Conservation (phyloP, 1,140 invertebrate genomes). For the Cotesia typhae region DNA sequence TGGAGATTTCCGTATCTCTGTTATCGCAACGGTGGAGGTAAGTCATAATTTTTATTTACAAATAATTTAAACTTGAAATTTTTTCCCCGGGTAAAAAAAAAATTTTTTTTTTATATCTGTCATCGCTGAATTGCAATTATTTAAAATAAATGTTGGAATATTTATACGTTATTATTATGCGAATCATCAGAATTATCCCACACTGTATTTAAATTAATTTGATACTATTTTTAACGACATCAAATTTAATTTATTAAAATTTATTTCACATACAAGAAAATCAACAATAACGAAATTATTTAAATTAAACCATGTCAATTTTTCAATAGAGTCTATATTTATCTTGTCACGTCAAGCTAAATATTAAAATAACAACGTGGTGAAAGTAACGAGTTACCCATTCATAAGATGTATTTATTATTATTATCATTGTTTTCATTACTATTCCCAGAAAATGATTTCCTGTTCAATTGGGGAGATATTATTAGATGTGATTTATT, state of each 20-base stretch:
- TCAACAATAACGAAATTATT: no score
- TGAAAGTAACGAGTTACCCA: not conserved
- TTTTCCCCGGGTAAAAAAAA: not conserved
- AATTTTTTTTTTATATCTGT: not conserved
- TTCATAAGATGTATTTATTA: not conserved
- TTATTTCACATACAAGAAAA: no score
- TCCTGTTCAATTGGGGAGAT: conserved; percentile 4
- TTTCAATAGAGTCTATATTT: conserved; percentile 2
- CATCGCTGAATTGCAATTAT: not conserved
- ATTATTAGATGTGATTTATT: not conserved
- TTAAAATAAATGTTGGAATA: no score
- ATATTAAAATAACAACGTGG: not conserved
- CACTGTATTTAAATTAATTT: no score
- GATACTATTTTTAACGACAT: no score
- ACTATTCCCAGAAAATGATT: not conserved
- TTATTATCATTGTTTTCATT: not conserved
- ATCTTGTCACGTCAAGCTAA: no score
- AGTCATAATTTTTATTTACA: conserved; percentile 13
- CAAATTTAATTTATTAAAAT: no score
- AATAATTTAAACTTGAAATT: conserved; percentile 8
- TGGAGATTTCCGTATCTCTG: conserved; percentile 80
- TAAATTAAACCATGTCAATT: not conserved
- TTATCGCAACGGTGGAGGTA: conserved; percentile 73
- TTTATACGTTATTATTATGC: no score
- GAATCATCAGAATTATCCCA: no score